Evolutionary conservation across 2,797 vertebrate genomes (phyloP), one percentile per base, ranked within the genome.

Genomic region (Lepidocolaptes lacrymiger): DNA sequence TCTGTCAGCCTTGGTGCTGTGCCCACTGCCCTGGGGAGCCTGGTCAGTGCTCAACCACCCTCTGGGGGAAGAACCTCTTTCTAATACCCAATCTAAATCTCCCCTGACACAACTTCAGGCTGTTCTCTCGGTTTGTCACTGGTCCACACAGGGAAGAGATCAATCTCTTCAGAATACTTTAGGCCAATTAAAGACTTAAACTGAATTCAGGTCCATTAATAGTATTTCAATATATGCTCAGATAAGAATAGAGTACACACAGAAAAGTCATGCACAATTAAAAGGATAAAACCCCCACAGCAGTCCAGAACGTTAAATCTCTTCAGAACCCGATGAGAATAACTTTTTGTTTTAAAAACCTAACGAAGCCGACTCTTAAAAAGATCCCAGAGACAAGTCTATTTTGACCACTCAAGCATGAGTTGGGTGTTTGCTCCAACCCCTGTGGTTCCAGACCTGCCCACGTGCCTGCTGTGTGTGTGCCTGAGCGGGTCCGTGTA

Each of bases 401-500:
- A 1, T 18, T 66, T 61, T 51, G 32, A 51, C 14, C 23, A 55
- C 10, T 9, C 9, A 17, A 44, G 58, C 9, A n/a, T 7, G 30
- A 56, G 27, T 14, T 26, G 9, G 12, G 52, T 54, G 22, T 1
- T 12, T 43, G 20, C 51, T 68, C 12, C 10, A 67, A 30, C 62
- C 63, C 55, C 73, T 62, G 18, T 32, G 23, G 55, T 97, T 97
- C 88, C 98, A 99, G 99, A 99, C 94, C 98, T 99, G 95, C 99
- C 99, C 28, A 99, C 99, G 2, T 99, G 99, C 77, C 97, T 99
- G 91, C 95, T 99, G 85, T 99, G 99, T 62, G 99, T 99, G 58
- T 99, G 99, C 95, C 97, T 99, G 93, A 99, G 98, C 20, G 98
- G 99, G n/a, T 99, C 99, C 0, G 99, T 99, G 43, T 99, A 99